Evolutionary conservation across 1,140 invertebrate species (phyloP).

Genomic region (Platorchestia sp.): DNA sequence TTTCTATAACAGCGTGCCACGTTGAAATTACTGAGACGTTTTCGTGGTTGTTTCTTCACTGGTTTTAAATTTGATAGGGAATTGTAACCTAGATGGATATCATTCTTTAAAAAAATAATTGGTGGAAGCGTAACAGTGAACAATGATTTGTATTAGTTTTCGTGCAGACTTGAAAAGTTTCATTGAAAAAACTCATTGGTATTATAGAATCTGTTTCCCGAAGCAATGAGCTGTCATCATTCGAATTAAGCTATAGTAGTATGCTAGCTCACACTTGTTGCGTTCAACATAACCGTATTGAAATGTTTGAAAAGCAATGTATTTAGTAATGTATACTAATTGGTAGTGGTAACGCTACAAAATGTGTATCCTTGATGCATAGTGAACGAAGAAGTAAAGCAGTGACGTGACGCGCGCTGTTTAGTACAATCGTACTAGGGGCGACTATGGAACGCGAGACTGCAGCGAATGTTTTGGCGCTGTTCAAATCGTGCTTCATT

Average conservation of each 20-base stretch:
- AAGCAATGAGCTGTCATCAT: no score
- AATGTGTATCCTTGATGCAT: background rate
- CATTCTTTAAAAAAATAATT: background rate
- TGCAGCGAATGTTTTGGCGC: background rate
- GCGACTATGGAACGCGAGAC: background rate
- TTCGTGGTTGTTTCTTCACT: background rate
- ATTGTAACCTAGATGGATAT: background rate
- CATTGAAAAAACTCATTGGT: background rate
- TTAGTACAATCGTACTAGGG: background rate
- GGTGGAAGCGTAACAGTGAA: background rate
- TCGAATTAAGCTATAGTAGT: no score
- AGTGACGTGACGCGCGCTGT: background rate
- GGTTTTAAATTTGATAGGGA: background rate
- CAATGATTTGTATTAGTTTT: background rate
- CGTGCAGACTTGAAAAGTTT: background rate
- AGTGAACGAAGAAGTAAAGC: background rate
- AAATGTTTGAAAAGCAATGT: no score
- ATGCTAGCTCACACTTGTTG: no score
- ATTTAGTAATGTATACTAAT: no score
- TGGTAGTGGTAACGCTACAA: no score
- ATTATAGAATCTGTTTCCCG: no score
- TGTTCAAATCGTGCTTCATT: background rate
- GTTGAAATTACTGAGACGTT: background rate
- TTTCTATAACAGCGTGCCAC: background rate
- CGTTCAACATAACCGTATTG: no score